Evolutionary conservation across 2,888 invertebrate species (phyloP), one percentile per base, ranked within the genome.

Genomic region (Pandemis cinnamomeana): DNA sequence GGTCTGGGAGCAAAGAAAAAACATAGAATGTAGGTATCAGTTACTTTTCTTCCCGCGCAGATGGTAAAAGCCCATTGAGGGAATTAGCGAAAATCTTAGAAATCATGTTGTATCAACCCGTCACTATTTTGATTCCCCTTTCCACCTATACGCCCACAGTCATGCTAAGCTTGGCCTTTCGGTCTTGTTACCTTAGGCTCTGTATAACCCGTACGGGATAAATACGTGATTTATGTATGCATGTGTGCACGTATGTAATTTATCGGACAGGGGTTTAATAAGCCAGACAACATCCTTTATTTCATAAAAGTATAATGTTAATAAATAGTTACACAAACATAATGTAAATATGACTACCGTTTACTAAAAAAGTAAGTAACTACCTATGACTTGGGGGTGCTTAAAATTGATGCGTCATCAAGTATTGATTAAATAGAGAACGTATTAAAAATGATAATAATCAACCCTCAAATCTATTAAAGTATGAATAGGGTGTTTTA

Each of bases 381-480:
- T n/a, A 11, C 13, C 13, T 11, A 27, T 13, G 11, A 27, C 27
- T 27, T 58, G 4, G 11, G 11, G 20, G 27, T 44, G 27, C 41
- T 11, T 42, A 42, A 67, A 67, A 53, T 42, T 55, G 67, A 55
- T 55, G 51, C 53, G 53, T 67, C 67, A 67, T 55, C 42, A 42
- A 53, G 15, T 53, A 55, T 67, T 15, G 67, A 67, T 67, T 55
- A 53, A 67, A 53, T 51, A 46, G n/a, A 8, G 53, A 41, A 53
- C 53, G 67, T 53, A 15, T 67, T 42, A 42, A 67, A 67, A 67
- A 36, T 67, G 42, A 67, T 53, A 48, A 55, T 51, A 51, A 64
- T 64, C 48, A 27, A 64, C 64, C 64, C 64, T 64, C 48, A 48
- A 11, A 41, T 60, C 60, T 61, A 66, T 67, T 42, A 67, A 71